Evolutionary conservation across 1,140 invertebrate species (phyloP), one percentile per base, ranked within the genome.

Genomic region (Bombus soroeensis): DNA sequence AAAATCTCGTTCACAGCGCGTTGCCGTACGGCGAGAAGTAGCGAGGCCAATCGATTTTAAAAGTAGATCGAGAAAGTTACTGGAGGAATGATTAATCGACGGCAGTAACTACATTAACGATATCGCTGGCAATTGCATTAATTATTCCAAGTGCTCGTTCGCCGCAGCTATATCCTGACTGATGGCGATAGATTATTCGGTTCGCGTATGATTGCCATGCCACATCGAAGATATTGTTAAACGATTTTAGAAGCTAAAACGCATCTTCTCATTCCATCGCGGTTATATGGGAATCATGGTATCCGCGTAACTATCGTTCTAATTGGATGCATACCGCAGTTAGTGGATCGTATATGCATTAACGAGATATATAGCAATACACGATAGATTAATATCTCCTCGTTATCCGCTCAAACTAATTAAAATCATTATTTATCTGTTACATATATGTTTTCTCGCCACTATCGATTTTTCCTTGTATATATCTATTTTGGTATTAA

Each of bases 131-230:
- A 89, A 89, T 89, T 89, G 81, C 84, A 89, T 89, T 89, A 89
- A 89, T 89, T 89, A 89, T 89, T 89, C 88, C 88, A 86, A 89
- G 88, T 89, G 81, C 88, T 89, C 77, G 88, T 78, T 80, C 84
- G 77, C 59, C 81, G 85, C 77, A 76, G 86, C 74, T 89, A 87
- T 82, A 83, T 77, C 59, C 59, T 81, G 47, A 85, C 81, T 64
- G 79, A 79, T 81, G 68, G 47, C 88, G 81, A 89, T 89, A 62
- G 85, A 77, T 89, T 80, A 87, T 79, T 79, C 47, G 32, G 25
- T n/a, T 66, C 73, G 59, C 66, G 53, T 81, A 81, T 70, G 43
- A 83, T 87, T 76, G 72, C 66, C 80, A 39, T 57, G 72, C 66
- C 80, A 43, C 57, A 43, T 57, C 85, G 73, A 87, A 86, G 81